Evolutionary conservation across 2,113 vertebrate species (phyloP), one percentile per base, ranked within the genome.

Genomic region (Motacilla tschutschensis): DNA sequence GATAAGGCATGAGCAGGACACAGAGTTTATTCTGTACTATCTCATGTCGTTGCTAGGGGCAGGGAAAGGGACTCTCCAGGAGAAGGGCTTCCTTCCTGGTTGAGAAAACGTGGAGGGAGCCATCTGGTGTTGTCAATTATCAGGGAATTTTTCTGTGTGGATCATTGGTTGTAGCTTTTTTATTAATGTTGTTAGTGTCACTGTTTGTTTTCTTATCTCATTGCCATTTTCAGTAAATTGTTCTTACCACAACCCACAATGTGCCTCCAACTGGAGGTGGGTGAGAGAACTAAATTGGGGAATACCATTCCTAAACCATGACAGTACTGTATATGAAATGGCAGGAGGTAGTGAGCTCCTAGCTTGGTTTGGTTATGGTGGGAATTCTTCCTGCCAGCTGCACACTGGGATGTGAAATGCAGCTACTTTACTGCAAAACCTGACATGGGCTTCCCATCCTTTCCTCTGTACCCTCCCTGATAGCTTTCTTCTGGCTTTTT

Each of bases 41-140:
- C 10, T 79, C 13, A 24, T 9, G 18, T 33, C 38, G 17, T 33
- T 72, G 10, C 38, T 33, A 51, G 21, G 7, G 16, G 0, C 17
- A 48, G 24, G 28, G 12, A 33, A 44, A 10, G 24, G 22, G 22
- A 8, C 22, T 44, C 13, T 20, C 1, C 5, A 20, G 36, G 15
- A 50, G 22, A 38, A 33, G 16, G 15, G 6, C 7, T 57, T 78
- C 40, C 17, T 69, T 60, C 22, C 16, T 57, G 18, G 4, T 29
- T 5, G 5, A 50, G 22, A n/a, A 71, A 63, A 41, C 0, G 0
- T 43, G 31, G 17, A 53, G 33, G 15, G 57, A 78, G 21, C 18
- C 0, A 0, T 41, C 17, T 2, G 2, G 17, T 70, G 3, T 35
- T 55, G 20, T 55, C 26, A n/a, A 2, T 70, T 85, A 16, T 5